Conservation (phyloP, 2,888 invertebrate genomes). For the Chrysolina americana region DNA sequence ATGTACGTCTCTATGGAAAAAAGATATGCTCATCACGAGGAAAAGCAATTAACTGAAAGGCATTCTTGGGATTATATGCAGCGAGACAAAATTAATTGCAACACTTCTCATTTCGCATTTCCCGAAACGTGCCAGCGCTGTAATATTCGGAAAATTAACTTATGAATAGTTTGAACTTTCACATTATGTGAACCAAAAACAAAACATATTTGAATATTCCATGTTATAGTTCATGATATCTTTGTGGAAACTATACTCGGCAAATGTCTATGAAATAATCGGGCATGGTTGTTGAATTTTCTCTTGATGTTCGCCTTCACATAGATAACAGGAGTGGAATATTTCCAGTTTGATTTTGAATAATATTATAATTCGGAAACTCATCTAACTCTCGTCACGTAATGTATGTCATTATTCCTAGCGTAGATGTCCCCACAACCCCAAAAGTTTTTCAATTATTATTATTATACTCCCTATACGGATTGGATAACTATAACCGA, state of each 20-base stretch:
- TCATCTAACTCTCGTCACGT: background rate
- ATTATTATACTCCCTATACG: background rate
- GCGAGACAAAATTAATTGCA: conserved; percentile 28
- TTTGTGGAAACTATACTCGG: background rate
- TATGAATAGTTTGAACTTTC: conserved; percentile 36
- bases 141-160: conserved; percentile 31
- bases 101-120: conserved; percentile 20
- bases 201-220: conserved; percentile 7
- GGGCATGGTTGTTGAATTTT: background rate
- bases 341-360: background rate
- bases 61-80: conserved; percentile 11
- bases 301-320: background rate
- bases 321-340: background rate
- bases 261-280: background rate
- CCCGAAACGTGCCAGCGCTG: background rate
- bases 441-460: background rate
- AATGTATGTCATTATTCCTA: background rate
- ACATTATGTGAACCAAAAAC: background rate
- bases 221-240: background rate
- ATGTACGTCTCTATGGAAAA: background rate
- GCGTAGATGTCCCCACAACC: background rate
- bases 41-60: background rate
- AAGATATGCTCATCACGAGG: background rate
- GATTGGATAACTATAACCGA: too few species aligned
- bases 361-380: background rate